These are phyloP conservation scores for Neoaliturus tenellus DNA, from an alignment of 2,888 invertebrate species.

Conservation along the genomic window DNA sequence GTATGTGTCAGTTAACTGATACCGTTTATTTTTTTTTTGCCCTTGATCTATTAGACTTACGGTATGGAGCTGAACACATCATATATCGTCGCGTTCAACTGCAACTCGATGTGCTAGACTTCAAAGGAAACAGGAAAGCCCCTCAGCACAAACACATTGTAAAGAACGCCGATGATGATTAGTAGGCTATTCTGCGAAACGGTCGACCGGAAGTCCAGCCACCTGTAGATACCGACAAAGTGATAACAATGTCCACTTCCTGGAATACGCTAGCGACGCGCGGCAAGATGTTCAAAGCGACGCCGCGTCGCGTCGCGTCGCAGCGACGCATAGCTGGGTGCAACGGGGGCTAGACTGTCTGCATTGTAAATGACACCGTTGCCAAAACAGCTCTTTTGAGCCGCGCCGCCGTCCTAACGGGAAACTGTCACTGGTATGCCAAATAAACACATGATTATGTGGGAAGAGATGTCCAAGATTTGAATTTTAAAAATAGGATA, in stretches of 20 bases:
- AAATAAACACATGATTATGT: too few relatives aligned
- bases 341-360: neutral
- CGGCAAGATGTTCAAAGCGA: neutral
- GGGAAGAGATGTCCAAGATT: too few relatives aligned
- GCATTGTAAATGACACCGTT: neutral
- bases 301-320: neutral
- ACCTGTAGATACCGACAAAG: conserved; percentile 14
- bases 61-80: too few relatives aligned
- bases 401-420: neutral
- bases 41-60: too few relatives aligned
- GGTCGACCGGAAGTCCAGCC: neutral
- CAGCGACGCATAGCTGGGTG: neutral
- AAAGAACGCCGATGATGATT: neutral
- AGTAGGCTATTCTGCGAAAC: conserved; percentile 12
- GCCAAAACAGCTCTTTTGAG: neutral
- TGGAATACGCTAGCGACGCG: neutral
- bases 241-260: neutral
- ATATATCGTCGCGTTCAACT: too few relatives aligned
- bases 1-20: too few relatives aligned
- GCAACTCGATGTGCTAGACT: too few relatives aligned
- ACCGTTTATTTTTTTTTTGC: too few relatives aligned
- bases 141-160: neutral
- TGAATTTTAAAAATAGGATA: too few relatives aligned
- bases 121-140: neutral
- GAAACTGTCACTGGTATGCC: too few relatives aligned